Base-by-base conservation (phyloP, 2,797 vertebrate species). In the Micropoecilia bifurca region DNA sequence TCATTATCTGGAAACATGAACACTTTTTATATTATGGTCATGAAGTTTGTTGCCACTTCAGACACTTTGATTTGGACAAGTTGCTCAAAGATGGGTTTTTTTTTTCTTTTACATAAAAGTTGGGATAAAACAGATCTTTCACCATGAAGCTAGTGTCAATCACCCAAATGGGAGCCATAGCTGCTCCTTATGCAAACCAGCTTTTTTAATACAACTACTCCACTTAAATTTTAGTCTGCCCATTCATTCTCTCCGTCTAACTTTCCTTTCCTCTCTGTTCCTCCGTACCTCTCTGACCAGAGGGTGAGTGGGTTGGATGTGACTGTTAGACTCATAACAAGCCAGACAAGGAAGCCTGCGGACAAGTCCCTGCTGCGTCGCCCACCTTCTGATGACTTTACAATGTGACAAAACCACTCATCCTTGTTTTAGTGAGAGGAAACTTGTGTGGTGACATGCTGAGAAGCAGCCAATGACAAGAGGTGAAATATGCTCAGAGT, bases 301-400 rank as follows among this genome's bases (percentile, higher is more conserved):
- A 82, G 82, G 85, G 71, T 79, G 89, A 92, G 93, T 92, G 92
- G 91, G 91, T 85, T 87, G 93, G 84, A 92, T 80, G 86, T 82
- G 89, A 87, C 90, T 93, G 94, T 79, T 93, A 91, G 90, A 93
- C 81, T 93, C 92, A 93, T 93, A 94, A 92, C 88, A 83, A 85
- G 83, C 66, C 41, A 81, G 76, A 71, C 68, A 82, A 91, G 89
- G 92, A 93, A 94, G 76, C 73, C 71, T 46, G 86, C 73, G 4
- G 83, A 87, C 84, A 83, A 90, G 88, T 80, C 85, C 84, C 59
- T 36, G 84, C 81, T 78, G 88, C 83, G 82, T 90, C 92, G 83
- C 92, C 93, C 93, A 91, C 94, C 91, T 86, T 77, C 87, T 94
- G 92, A 95, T 95, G 90, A 90, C 91, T 95, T 95, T 94, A 91